Base-by-base conservation (phyloP, 1,140 invertebrate genomes). In the Atta cephalotes region DNA sequence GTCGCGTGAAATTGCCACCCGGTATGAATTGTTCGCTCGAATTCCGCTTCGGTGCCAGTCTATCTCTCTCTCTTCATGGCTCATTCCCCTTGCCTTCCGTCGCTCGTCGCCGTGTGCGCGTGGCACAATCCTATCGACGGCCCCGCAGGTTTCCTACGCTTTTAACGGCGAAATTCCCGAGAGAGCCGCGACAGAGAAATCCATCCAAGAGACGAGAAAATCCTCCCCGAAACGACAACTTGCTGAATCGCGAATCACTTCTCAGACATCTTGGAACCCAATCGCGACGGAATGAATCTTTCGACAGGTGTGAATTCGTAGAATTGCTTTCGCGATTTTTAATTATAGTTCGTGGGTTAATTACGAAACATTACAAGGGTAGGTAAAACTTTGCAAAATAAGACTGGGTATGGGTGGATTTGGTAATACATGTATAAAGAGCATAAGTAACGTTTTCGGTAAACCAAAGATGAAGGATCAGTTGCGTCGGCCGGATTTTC, bases 1-100 rank as follows among this genome's bases (percentile, higher is more conserved):
- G 95, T 95, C 95, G 94, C 95, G 94, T 95, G 95, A 95, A 95
- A 95, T 95, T 95, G 94, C 94, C 94, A 95, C 92, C 93, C 93
- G 93, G 93, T 92, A 92, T 89, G 93, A 92, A 95, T 95, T 95
- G 93, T 95, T 93, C 93, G 92, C 89, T 90, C 92, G 91, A 91
- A 93, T 94, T 93, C 93, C 91, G 90, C 90, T 87, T 74, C 56
- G 92, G 88, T 88, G 25, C 10, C 65, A 14, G 9, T 91, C 93
- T 93, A 93, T 93, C 92, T 87, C 90, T 28, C 84, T 85, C 86
- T 88, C 39, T 49, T 45, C 76, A n/a, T 25, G 10, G 21, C 35
- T 45, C 16, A 39, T 9, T n/a, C 31, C 60, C 90, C 87, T 91
- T 81, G 88, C 88, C 87, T 80, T 87, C 86, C 84, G 53, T 87